These are phyloP conservation scores for Meteorus sp. DNA, from an alignment of 1,140 invertebrate species.

Conservation along the genomic window DNA sequence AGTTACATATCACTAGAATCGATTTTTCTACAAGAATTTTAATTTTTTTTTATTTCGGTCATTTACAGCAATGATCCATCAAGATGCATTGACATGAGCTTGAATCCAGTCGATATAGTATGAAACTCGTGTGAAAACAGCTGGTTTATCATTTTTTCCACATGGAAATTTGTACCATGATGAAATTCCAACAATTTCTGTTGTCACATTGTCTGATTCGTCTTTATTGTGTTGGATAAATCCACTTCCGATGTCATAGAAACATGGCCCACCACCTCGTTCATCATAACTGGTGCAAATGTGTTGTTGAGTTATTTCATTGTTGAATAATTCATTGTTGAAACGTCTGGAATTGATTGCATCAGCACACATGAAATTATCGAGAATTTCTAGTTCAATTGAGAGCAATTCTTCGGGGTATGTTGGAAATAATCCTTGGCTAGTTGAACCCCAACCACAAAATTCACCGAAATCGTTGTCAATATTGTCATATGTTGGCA, in stretches of 20 bases:
- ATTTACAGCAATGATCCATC: neutral
- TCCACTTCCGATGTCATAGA: neutral
- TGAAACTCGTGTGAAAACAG: conserved; percentile 64
- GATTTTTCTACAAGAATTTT: too few species aligned
- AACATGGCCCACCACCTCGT: neutral
- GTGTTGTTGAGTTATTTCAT: neutral
- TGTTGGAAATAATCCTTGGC: neutral
- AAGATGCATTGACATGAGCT: too few species aligned
- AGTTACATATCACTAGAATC: too few species aligned
- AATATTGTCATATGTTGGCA: neutral
- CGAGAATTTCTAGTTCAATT: neutral
- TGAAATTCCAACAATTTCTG: conserved; percentile 63
- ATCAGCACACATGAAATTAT: neutral
- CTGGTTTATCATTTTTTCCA: conserved; percentile 64
- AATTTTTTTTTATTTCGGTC: too few species aligned
- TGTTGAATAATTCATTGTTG: neutral
- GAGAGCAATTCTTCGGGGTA: neutral
- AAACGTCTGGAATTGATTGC: neutral
- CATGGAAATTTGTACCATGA: conserved; percentile 75
- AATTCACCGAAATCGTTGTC: neutral
- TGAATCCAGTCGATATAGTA: neutral
- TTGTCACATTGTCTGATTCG: too few species aligned
- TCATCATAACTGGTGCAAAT: neutral
- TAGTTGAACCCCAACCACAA: neutral
- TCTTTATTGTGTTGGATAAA: neutral